Conservation (phyloP, 2,797 vertebrate species). For the Phalanger gymnotis region DNA sequence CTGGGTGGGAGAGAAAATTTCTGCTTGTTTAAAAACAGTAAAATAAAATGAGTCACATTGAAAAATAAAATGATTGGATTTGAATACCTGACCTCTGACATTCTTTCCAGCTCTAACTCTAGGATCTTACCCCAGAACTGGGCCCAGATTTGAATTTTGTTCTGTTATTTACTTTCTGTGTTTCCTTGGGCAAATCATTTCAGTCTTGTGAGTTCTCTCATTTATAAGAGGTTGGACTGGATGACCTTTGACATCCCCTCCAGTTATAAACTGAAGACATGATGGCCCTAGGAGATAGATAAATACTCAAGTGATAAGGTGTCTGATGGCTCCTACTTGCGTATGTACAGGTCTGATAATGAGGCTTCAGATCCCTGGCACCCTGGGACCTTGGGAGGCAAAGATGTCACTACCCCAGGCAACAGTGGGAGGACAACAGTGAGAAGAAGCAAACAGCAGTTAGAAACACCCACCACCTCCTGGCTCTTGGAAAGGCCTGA, state of each 20-base stretch:
- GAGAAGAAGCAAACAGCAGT: slow-evolving; percentile 70
- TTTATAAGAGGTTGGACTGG: background rate
- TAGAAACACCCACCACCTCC: slow-evolving; percentile 71
- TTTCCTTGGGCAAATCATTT: background rate
- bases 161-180: background rate
- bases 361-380: background rate
- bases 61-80: background rate
- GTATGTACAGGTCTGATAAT: background rate
- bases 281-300: background rate
- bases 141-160: background rate
- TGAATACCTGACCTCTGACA: background rate
- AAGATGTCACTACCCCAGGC: slow-evolving; percentile 53
- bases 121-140: background rate
- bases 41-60: background rate
- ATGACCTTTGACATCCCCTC: background rate
- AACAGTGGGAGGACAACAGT: slow-evolving; percentile 60
- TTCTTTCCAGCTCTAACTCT: background rate
- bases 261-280: background rate
- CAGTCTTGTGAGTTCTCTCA: background rate
- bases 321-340: background rate
- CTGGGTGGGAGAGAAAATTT: background rate
- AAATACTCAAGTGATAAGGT: background rate
- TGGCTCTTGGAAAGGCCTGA: slow-evolving; percentile 72
- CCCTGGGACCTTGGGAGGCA: background rate
- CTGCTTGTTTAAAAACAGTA: background rate